Conservation (phyloP, 92 coral and sea anemone genomes). For the Virgularia gustaviana region DNA sequence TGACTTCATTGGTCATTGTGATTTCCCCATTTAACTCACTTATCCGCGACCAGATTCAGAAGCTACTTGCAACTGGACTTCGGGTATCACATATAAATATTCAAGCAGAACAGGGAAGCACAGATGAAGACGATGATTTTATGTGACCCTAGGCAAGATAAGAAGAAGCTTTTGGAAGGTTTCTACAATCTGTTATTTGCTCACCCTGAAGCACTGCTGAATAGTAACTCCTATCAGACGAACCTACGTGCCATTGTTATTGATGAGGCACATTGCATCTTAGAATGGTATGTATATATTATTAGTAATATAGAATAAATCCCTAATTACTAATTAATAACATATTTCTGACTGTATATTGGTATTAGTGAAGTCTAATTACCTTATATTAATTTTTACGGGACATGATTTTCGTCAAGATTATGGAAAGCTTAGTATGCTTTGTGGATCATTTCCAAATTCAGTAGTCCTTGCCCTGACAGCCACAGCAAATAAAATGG, state of each 20-base stretch:
- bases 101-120: not conserved
- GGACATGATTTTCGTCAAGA: not conserved
- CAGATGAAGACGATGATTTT: no score
- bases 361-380: no score
- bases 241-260: not conserved
- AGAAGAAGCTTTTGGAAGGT: no score
- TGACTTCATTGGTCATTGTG: not conserved
- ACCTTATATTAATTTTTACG: not conserved
- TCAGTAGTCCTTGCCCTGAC: not conserved
- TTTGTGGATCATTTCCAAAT: not conserved
- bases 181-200: no score
- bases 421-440: not conserved
- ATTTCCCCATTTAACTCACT: conserved; percentile 2
- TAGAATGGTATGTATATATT: not conserved
- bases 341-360: no score
- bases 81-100: not conserved
- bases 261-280: not conserved
- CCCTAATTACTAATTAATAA: no score
- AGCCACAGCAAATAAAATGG: not conserved
- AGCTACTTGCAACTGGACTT: not conserved
- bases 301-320: no score
- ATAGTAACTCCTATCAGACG: not conserved
- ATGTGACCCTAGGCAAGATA: no score
- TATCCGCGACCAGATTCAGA: conserved; percentile 3
- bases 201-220: no score